Conservation (phyloP, 2,113 vertebrate genomes). For the Calonectris borealis region DNA sequence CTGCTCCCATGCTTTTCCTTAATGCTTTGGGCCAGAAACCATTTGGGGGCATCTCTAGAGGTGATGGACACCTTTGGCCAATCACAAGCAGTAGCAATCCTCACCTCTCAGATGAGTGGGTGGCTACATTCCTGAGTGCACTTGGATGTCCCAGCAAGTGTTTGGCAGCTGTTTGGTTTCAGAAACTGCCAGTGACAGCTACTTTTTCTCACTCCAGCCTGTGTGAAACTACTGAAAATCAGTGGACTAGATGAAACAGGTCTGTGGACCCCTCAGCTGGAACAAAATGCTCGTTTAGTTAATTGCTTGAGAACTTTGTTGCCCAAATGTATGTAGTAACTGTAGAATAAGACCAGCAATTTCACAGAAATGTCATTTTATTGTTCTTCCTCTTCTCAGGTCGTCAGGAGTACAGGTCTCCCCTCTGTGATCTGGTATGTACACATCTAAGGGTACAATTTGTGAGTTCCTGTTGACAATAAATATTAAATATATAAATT, state of each 20-base stretch:
- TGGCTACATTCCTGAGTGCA: not conserved
- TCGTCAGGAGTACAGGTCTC: fast-evolving
- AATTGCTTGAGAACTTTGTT: not conserved
- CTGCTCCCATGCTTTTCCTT: not conserved
- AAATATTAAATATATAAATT: not conserved
- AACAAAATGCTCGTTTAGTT: not conserved
- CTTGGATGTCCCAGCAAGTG: not conserved
- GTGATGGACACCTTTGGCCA: not conserved
- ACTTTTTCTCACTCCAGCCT: not conserved
- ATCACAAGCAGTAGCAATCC: not conserved
- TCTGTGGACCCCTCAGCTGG: not conserved
- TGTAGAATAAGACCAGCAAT: not conserved
- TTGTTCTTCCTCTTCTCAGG: not conserved
- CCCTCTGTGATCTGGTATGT: not conserved
- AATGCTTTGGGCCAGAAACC: not conserved
- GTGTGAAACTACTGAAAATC: not conserved
- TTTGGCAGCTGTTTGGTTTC: not conserved
- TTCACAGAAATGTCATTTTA: not conserved
- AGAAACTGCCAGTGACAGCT: not conserved
- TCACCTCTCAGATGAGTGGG: not conserved
- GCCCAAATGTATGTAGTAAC: not conserved
- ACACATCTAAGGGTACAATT: not conserved
- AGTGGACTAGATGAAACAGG: not conserved
- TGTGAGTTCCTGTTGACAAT: not conserved
- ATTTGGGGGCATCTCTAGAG: not conserved